Conservation (phyloP, 2,888 invertebrate species). For the Autographa pulchrina region DNA sequence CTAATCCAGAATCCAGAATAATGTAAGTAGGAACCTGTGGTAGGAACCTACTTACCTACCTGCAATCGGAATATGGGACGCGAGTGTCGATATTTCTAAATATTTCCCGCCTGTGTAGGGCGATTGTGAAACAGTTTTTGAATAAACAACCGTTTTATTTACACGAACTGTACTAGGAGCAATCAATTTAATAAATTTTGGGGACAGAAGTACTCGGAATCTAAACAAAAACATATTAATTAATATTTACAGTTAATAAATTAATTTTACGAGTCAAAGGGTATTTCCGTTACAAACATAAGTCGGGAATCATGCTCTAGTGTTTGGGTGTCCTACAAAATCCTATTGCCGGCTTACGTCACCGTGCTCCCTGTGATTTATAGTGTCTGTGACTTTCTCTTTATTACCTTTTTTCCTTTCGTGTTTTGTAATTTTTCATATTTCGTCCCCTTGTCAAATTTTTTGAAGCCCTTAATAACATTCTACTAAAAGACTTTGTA, state of each 20-base stretch:
- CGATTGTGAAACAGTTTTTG: conserved; percentile 39
- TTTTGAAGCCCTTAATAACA: conserved; percentile 34
- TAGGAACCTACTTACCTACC: background rate
- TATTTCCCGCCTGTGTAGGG: conserved; percentile 13
- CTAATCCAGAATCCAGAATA: conserved; percentile 2
- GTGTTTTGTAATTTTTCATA: conserved; percentile 56
- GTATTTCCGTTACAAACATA: background rate
- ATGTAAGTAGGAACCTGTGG: conserved; percentile 10
- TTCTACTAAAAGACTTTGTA: background rate
- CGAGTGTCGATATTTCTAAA: conserved; percentile 22
- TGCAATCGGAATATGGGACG: conserved; percentile 8
- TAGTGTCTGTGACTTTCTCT: conserved; percentile 71
- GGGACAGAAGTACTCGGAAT: too few species aligned
- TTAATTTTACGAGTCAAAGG: too few species aligned
- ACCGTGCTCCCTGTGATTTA: conserved; percentile 71
- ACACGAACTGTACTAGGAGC: background rate
- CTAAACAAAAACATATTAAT: too few species aligned
- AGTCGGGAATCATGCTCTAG: conserved; percentile 28
- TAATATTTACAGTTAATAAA: too few species aligned
- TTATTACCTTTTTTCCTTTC: conserved; percentile 61
- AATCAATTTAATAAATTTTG: too few species aligned
- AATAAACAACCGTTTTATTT: conserved; percentile 44
- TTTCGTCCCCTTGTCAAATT: conserved; percentile 54
- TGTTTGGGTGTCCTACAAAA: conserved; percentile 43
- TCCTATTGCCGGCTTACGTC: conserved; percentile 45